Percentiles rank a stretch among this genome's conserved stretches.
phyloP scores from a whole-genome alignment of 2,797 vertebrate species.

The Podarcis lilfordi region DNA sequence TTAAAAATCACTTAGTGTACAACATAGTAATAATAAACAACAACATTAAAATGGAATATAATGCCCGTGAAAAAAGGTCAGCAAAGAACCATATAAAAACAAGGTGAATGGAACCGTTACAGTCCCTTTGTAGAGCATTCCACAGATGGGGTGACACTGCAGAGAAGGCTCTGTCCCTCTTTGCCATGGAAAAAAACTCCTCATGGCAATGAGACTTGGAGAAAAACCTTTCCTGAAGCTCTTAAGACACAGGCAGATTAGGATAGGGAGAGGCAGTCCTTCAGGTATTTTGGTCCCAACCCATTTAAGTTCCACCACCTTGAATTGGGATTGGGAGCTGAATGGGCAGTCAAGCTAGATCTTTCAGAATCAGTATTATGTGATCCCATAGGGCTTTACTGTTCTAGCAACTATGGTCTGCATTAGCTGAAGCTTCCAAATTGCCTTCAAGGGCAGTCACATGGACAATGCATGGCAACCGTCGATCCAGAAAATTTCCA shows the following conservation, averaged over 20 bases:
- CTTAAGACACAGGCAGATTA: neutral
- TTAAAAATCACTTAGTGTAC: too few species aligned
- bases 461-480: neutral
- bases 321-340: neutral
- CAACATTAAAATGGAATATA: too few species aligned
- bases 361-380: neutral
- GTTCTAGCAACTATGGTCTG: neutral
- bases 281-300: neutral
- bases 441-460: neutral
- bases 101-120: neutral
- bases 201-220: too few species aligned
- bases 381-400: neutral
- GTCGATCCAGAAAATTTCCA: too few species aligned
- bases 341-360: neutral
- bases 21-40: too few species aligned
- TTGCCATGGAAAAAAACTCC: neutral
- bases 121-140: neutral
- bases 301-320: neutral
- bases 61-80: too few species aligned
- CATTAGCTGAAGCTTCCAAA: neutral
- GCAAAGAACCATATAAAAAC: too few species aligned
- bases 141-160: neutral
- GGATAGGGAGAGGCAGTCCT: neutral
- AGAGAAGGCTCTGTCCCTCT: neutral
- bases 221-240: neutral